Evolutionary conservation across 2,888 invertebrate genomes (phyloP).

Genomic region (Sericinus montela): DNA sequence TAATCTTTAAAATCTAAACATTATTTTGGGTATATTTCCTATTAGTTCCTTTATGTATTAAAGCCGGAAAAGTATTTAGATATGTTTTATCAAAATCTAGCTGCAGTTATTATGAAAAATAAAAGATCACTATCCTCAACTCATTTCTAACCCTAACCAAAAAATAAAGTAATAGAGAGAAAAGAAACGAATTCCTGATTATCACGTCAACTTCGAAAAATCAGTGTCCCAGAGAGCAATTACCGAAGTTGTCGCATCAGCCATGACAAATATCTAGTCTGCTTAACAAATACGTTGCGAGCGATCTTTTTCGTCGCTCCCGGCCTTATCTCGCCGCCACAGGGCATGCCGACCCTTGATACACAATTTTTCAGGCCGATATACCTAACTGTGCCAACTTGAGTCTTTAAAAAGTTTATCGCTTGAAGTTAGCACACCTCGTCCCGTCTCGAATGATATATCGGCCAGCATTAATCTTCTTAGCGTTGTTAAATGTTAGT

Average conservation of each 20-base stretch:
- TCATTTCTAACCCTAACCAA: too few species aligned
- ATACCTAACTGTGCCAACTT: constrained; percentile 56
- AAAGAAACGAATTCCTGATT: not conserved
- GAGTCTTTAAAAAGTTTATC: constrained; percentile 79
- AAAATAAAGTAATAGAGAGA: too few species aligned
- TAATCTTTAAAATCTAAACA: too few species aligned
- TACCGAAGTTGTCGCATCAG: constrained; percentile 56
- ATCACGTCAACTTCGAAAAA: constrained; percentile 12
- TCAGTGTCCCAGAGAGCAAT: constrained; percentile 51
- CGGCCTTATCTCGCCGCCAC: constrained; percentile 63
- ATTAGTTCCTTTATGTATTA: too few species aligned
- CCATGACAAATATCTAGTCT: constrained; percentile 69
- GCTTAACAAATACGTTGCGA: constrained; percentile 64
- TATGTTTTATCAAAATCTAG: too few species aligned
- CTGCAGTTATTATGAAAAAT: too few species aligned
- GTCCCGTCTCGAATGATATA: constrained; percentile 63
- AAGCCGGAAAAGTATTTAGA: too few species aligned
- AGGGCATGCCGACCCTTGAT: constrained; percentile 58
- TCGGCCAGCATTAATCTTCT: constrained; percentile 68
- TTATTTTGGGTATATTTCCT: too few species aligned
- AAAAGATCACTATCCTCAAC: too few species aligned
- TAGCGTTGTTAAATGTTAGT: constrained; percentile 54
- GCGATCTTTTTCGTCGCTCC: constrained; percentile 50
- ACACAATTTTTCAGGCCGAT: constrained; percentile 76
- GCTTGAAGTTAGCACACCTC: constrained; percentile 67